Conservation (phyloP, 2,797 vertebrate genomes). For the Darevskia mixta region DNA sequence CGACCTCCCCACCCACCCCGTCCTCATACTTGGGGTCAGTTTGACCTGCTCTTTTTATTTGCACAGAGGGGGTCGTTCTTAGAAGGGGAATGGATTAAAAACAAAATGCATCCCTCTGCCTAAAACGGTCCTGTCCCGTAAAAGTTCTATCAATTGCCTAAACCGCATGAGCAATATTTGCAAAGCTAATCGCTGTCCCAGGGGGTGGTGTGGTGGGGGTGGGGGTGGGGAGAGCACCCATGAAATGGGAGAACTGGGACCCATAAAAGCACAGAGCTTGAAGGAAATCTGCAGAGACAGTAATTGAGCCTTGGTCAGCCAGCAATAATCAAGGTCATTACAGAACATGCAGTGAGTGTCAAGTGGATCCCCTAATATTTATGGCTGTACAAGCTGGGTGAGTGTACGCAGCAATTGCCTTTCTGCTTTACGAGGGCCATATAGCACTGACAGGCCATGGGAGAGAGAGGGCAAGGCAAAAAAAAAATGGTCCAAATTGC, state of each 20-base stretch:
- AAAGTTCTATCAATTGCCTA: neutral
- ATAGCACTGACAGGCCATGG: conserved; percentile 30
- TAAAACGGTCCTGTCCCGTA: neutral
- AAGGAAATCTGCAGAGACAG: conserved; percentile 22
- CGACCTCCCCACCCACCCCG: no score
- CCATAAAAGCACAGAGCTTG: conserved; percentile 26
- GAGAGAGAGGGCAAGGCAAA: conserved; percentile 7
- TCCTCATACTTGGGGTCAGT: neutral
- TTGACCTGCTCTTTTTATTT: neutral
- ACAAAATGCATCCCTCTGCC: neutral
- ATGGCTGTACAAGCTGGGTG: conserved; percentile 29
- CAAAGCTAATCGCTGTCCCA: neutral
- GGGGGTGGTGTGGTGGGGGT: neutral
- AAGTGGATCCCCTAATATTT: conserved; percentile 42
- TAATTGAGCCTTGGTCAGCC: conserved; percentile 28
- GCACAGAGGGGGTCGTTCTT: neutral
- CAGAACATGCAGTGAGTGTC: conserved; percentile 46
- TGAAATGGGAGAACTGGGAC: neutral
- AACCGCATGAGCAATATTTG: neutral
- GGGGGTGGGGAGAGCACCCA: no score
- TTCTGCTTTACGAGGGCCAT: conserved; percentile 35
- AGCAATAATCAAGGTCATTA: conserved; percentile 51
- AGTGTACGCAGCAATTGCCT: neutral
- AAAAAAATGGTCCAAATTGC: conserved; percentile 13
- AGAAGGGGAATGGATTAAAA: neutral